phyloP scores from a whole-genome alignment of 92 coral and sea anemone genomes.

The Porites lobata region DNA sequence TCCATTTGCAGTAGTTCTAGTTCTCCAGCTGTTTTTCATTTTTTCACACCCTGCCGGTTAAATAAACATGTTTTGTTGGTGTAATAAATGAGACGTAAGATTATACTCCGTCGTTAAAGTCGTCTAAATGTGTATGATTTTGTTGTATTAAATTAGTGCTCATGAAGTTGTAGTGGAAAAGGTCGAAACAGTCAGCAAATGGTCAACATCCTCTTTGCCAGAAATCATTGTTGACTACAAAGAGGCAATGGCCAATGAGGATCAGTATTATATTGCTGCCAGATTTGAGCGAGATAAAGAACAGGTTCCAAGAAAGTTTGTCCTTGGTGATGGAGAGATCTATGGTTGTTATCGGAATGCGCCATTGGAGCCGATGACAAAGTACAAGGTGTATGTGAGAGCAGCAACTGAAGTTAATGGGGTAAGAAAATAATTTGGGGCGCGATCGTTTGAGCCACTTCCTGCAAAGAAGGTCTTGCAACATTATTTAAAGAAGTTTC shows the following conservation, averaged over 20 bases:
- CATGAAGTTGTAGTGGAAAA: constrained; percentile 85
- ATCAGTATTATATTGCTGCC: constrained; percentile 83
- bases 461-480: neutral
- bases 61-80: too few species aligned
- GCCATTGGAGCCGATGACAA: constrained; percentile 74
- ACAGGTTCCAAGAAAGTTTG: constrained; percentile 45
- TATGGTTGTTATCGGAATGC: constrained; percentile 77
- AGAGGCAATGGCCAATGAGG: constrained; percentile 49
- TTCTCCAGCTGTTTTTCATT: too few species aligned
- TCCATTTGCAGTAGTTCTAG: too few species aligned
- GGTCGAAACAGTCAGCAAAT: constrained; percentile 28
- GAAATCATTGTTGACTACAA: constrained; percentile 30
- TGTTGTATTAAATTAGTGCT: constrained; percentile 26
- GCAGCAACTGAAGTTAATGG: constrained; percentile 73
- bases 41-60: too few species aligned
- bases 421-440: constrained; percentile 51
- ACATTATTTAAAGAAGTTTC: too few species aligned
- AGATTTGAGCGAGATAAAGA: constrained; percentile 44
- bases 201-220: constrained; percentile 56
- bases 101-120: neutral
- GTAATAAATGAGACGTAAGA: too few species aligned
- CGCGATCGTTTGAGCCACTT: neutral
- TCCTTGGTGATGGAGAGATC: constrained; percentile 79
- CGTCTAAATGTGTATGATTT: neutral
- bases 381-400: constrained; percentile 79